Evolutionary conservation across 2,888 invertebrate genomes (phyloP).

Genomic region (Sphinx pinastri): DNA sequence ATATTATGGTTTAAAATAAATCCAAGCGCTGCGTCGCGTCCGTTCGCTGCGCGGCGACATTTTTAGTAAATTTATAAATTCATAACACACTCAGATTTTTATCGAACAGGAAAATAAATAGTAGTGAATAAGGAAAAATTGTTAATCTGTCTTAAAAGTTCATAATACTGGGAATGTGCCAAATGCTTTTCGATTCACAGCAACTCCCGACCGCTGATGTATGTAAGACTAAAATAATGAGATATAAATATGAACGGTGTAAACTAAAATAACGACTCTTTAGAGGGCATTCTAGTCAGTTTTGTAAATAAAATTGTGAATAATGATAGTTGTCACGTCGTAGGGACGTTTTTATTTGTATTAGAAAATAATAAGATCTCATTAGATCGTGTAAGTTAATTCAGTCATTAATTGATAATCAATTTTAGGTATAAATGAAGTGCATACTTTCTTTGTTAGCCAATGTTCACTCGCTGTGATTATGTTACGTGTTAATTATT

Average conservation of each 20-base stretch:
- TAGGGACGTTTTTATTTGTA: slow-evolving; percentile 76
- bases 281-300: slow-evolving; percentile 80
- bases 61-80: slow-evolving; percentile 44
- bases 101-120: slow-evolving; percentile 58
- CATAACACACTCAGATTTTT: slow-evolving; percentile 56
- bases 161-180: slow-evolving; percentile 78
- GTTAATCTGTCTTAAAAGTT: slow-evolving; percentile 63
- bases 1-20: slow-evolving; percentile 9
- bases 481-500: slow-evolving; percentile 81
- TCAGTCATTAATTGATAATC: slow-evolving; percentile 82
- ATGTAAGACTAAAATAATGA: slow-evolving; percentile 67
- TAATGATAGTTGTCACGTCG: slow-evolving; percentile 77
- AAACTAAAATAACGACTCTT: slow-evolving; percentile 70
- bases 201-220: slow-evolving; percentile 67
- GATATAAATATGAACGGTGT: slow-evolving; percentile 61
- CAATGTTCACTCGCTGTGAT: slow-evolving; percentile 83
- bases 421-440: slow-evolving; percentile 74
- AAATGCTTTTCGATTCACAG: slow-evolving; percentile 71
- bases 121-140: slow-evolving; percentile 59
- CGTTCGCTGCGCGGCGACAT: slow-evolving; percentile 31
- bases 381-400: slow-evolving; percentile 81
- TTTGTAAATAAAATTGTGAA: slow-evolving; percentile 82
- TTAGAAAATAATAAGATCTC: slow-evolving; percentile 80
- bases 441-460: slow-evolving; percentile 79
- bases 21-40: neutral